Evolutionary conservation across 2,113 vertebrate species (phyloP).

Genomic region (Scartelaos histophorus): DNA sequence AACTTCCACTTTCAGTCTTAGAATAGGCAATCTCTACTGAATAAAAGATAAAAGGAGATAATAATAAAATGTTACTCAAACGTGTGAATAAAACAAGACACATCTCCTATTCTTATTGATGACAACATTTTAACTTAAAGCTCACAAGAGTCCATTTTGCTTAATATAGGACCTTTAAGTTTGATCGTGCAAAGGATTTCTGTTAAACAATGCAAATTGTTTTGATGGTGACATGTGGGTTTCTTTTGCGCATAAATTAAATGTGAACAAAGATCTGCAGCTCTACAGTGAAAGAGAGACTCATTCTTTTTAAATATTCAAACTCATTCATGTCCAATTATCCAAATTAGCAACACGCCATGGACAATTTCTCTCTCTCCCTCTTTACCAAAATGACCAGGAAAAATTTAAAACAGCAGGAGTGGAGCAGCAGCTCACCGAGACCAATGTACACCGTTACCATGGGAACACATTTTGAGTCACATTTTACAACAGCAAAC

Average conservation of each 20-base stretch:
- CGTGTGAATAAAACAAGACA: no score
- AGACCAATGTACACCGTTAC: conserved; percentile 31
- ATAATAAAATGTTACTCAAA: no score
- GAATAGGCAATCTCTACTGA: no score
- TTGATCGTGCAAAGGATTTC: conserved; percentile 31
- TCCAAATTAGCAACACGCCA: conserved; percentile 21
- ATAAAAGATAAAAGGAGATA: no score
- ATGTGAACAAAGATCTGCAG: conserved; percentile 25
- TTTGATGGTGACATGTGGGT: conserved; percentile 25
- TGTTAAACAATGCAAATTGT: conserved; percentile 11
- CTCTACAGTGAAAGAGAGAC: conserved; percentile 13
- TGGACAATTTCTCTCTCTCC: not conserved
- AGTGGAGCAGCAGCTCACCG: not conserved
- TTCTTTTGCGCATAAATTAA: conserved; percentile 31
- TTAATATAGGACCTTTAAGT: no score
- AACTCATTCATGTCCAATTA: conserved; percentile 24
- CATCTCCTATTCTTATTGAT: no score
- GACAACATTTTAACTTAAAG: no score
- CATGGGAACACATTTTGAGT: conserved; percentile 53
- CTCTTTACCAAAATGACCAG: conserved; percentile 33
- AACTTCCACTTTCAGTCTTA: no score
- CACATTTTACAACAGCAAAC: conserved; percentile 30
- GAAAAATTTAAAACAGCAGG: conserved; percentile 14
- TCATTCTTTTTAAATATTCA: conserved; percentile 32
- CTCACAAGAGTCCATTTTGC: no score